These are phyloP conservation scores for Caenorhabditis sp. DNA, from an alignment of 2,888 invertebrate genomes.

Conservation along the genomic window DNA sequence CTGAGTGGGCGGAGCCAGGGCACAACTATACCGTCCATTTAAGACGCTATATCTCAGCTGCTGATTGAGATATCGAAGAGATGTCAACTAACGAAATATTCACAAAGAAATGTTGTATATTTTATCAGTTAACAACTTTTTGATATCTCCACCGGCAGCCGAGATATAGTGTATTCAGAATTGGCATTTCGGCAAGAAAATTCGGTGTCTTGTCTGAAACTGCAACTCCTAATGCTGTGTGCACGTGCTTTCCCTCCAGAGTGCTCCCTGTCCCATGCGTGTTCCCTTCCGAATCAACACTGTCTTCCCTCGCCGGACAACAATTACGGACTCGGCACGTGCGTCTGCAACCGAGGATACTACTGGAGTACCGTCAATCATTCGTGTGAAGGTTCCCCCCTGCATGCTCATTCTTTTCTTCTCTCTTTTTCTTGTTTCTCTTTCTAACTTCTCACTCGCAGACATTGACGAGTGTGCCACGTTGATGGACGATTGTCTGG, in stretches of 20 bases:
- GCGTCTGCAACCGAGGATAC: constrained; percentile 84
- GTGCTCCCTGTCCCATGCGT: constrained; percentile 46
- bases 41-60: too few relatives aligned
- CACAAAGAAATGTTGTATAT: too few relatives aligned
- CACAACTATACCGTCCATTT: too few relatives aligned
- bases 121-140: too few relatives aligned
- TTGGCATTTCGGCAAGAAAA: too few relatives aligned
- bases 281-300: constrained; percentile 55
- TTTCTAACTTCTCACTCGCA: constrained; percentile 37
- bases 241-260: constrained; percentile 15
- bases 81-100: too few relatives aligned
- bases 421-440: neutral
- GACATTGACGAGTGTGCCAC: constrained; percentile 79
- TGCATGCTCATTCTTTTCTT: neutral
- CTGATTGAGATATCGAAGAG: too few relatives aligned
- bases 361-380: constrained; percentile 63
- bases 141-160: too few relatives aligned
- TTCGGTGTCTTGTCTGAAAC: too few relatives aligned
- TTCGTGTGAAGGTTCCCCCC: constrained; percentile 66
- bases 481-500: constrained; percentile 75
- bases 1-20: too few relatives aligned
- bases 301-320: constrained; percentile 82
- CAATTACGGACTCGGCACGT: constrained; percentile 84
- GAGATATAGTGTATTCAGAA: too few relatives aligned
- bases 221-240: too few relatives aligned